Evolutionary conservation across 1,140 invertebrate genomes (phyloP).

Genomic region (Macrosteles quadrilineatus): DNA sequence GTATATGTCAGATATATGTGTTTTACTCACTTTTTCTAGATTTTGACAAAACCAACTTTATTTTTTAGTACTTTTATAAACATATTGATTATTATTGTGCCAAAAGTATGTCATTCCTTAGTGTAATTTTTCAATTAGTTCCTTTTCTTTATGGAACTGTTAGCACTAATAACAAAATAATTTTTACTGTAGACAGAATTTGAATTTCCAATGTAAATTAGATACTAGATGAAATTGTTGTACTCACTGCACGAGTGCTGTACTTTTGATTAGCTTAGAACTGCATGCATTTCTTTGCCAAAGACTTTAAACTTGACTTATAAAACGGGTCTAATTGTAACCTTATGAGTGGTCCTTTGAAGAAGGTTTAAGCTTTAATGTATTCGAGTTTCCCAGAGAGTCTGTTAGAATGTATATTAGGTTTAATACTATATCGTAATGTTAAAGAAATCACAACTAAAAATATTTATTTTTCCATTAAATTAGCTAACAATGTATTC

Average conservation of each 20-base stretch:
- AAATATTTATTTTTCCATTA: slow-evolving; percentile 24
- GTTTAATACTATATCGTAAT: slow-evolving; percentile 19
- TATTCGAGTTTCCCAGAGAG: neutral
- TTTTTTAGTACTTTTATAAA: too few relatives aligned
- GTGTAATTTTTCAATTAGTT: too few relatives aligned
- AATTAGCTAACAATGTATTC: neutral
- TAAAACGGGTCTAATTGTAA: slow-evolving; percentile 7
- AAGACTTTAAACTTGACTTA: neutral
- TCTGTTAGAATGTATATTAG: neutral
- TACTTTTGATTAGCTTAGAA: neutral
- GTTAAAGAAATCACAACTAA: slow-evolving; percentile 22
- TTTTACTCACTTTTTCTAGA: too few relatives aligned
- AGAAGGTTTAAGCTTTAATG: slow-evolving; percentile 1
- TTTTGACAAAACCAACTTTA: too few relatives aligned
- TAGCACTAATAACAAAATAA: too few relatives aligned
- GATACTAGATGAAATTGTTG: neutral
- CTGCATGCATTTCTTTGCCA: slow-evolving; percentile 3
- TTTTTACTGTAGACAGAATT: too few relatives aligned
- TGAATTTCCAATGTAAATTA: too few relatives aligned
- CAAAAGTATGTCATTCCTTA: too few relatives aligned
- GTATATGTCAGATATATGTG: too few relatives aligned
- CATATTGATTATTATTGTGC: too few relatives aligned
- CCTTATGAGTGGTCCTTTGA: neutral
- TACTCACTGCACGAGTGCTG: neutral
- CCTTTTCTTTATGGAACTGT: too few relatives aligned